Conservation (phyloP, 2,113 vertebrate genomes). For the Helogale parvula region DNA sequence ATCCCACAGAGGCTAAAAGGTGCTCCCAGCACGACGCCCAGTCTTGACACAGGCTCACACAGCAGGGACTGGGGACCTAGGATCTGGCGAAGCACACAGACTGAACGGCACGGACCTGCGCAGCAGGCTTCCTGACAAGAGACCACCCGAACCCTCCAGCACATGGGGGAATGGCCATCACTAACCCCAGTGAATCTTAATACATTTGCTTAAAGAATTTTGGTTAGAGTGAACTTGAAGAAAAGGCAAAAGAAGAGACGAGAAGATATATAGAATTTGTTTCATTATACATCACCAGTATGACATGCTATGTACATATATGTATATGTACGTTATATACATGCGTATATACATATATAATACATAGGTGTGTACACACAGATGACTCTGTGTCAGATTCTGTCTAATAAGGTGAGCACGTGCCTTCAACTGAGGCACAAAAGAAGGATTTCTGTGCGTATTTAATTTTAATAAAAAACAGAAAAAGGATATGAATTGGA, state of each 20-base stretch:
- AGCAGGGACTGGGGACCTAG: fast-evolving
- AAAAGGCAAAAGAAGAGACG: neutral
- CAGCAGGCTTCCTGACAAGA: neutral
- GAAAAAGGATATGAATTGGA: neutral
- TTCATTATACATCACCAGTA: neutral
- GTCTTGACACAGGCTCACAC: neutral
- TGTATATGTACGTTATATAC: neutral
- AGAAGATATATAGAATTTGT: neutral
- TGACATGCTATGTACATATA: fast-evolving
- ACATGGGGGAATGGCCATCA: fast-evolving
- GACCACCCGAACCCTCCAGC: neutral
- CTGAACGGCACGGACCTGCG: neutral
- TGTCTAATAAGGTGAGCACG: neutral
- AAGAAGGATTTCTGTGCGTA: neutral
- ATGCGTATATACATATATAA: neutral
- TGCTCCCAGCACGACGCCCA: neutral
- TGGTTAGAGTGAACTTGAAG: neutral
- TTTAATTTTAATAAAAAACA: constrained; percentile 11
- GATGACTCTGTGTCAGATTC: neutral
- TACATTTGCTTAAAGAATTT: neutral
- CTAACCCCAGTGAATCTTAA: neutral
- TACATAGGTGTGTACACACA: neutral
- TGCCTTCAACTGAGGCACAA: neutral
- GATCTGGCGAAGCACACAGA: neutral
- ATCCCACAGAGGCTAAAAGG: neutral